Conservation (phyloP, 2,888 invertebrate genomes). For the Drosophila mimica region DNA sequence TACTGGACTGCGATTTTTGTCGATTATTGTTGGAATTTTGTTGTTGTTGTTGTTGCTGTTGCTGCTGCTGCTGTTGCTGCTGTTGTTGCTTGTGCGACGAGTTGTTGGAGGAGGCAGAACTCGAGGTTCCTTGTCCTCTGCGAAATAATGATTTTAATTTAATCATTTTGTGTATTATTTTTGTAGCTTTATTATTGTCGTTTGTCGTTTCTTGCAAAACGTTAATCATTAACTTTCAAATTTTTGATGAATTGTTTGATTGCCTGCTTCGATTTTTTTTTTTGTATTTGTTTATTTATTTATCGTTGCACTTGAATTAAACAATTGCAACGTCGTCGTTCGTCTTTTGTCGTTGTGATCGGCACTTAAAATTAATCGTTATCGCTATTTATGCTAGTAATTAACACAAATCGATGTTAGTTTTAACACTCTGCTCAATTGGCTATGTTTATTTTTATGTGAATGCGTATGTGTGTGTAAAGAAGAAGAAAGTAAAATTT, state of each 20-base stretch:
- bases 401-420: conserved; percentile 41
- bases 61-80: conserved; percentile 49
- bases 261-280: conserved; percentile 1
- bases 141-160: conserved; percentile 96
- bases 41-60: conserved; percentile 40
- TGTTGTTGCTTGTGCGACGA: conserved; percentile 70
- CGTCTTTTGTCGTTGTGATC: conserved; percentile 40
- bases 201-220: conserved; percentile 56
- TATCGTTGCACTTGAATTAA: conserved; percentile 28
- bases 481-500: conserved; percentile 57
- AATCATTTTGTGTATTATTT: conserved; percentile 88
- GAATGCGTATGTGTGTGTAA: conserved; percentile 4
- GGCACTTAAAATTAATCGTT: conserved; percentile 52
- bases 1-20: conserved; percentile 82
- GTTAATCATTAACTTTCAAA: conserved; percentile 67
- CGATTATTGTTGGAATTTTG: conserved; percentile 74
- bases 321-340: conserved; percentile 43
- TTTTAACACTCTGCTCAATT: conserved; percentile 29
- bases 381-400: conserved; percentile 40
- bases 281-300: conserved; percentile 11
- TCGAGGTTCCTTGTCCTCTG: conserved; percentile 90
- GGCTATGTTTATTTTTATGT: background rate
- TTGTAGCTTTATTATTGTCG: conserved; percentile 16
- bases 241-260: conserved; percentile 9
- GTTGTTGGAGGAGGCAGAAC: conserved; percentile 81